Evolutionary conservation across 2,888 invertebrate genomes (phyloP), one percentile per base, ranked within the genome.

Genomic region (Macaria notata): DNA sequence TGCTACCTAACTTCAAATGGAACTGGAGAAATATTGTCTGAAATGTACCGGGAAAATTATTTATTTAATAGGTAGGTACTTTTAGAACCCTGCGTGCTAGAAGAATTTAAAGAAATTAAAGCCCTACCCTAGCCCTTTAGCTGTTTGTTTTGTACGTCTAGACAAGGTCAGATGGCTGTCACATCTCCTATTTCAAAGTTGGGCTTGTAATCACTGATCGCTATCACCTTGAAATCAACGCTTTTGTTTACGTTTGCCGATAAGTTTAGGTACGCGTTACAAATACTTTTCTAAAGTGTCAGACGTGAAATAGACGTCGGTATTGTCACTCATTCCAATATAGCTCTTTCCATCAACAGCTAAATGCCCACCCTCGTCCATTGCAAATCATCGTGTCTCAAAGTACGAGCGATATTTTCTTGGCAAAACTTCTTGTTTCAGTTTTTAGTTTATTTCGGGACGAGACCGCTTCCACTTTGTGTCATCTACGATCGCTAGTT

Each of bases 361-460:
- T 66, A 68, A 68, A 73, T 68, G 70, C 69, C 69, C 68, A 64
- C 71, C 68, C 53, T 56, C 68, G 62, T 68, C 64, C 65, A 64
- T 63, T 72, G 69, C 73, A 73, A 77, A 78, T 75, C 64, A 67
- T 65, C 66, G 50, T 62, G 66, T 65, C 63, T 67, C 63, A 66
- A 65, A 69, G 68, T 68, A 65, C 70, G 66, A 68, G 71, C 70
- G 66, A 76, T 73, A 78, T 83, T 83, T 80, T 85, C 84, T 85
- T 85, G 85, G 85, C 85, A 85, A 79, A 78, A 79, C 69, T 71
- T 72, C 81, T 79, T 76, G 81, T 79, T 83, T 82, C 77, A 77
- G 70, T 78, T 79, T 75, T 68, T 65, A 59, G 72, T 76, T 79
- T 85, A 84, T 85, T 85, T 83, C 64, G 55, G 73, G 78, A 79